Conservation (phyloP, 37 sponge, comb jelly and placozoan genomes). For the Geodia barretti region DNA sequence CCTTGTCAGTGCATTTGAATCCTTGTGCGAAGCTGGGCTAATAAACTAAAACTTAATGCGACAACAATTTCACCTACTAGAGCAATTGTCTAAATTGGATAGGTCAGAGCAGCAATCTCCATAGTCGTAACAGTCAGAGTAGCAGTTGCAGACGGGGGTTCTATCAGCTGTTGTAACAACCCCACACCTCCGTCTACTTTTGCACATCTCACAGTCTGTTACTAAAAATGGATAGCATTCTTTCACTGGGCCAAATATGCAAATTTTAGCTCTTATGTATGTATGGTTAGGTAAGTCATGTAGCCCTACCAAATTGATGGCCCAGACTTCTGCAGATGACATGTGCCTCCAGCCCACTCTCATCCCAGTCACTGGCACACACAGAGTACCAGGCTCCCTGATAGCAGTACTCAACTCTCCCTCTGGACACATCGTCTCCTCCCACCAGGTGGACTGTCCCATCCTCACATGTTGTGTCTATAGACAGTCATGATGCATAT, state of each 20-base stretch:
- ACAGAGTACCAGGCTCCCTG: neutral
- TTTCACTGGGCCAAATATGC: too few species aligned
- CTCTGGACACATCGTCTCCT: neutral
- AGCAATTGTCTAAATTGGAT: neutral
- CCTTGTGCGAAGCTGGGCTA: too few species aligned
- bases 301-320: neutral
- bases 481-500: too few species aligned
- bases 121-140: neutral
- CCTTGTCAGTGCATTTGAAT: too few species aligned
- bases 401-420: neutral
- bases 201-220: too few species aligned
- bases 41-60: too few species aligned
- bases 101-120: neutral
- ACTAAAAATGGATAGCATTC: too few species aligned
- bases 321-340: neutral
- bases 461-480: too few species aligned
- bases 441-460: neutral
- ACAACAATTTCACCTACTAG: neutral
- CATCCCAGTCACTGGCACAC: constrained; percentile 1
- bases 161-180: too few species aligned
- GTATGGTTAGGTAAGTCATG: too few species aligned
- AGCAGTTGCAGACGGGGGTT: neutral
- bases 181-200: too few species aligned
- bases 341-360: neutral
- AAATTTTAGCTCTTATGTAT: too few species aligned